Conservation (phyloP, 1,140 invertebrate genomes). For the Plectus sambesii region DNA sequence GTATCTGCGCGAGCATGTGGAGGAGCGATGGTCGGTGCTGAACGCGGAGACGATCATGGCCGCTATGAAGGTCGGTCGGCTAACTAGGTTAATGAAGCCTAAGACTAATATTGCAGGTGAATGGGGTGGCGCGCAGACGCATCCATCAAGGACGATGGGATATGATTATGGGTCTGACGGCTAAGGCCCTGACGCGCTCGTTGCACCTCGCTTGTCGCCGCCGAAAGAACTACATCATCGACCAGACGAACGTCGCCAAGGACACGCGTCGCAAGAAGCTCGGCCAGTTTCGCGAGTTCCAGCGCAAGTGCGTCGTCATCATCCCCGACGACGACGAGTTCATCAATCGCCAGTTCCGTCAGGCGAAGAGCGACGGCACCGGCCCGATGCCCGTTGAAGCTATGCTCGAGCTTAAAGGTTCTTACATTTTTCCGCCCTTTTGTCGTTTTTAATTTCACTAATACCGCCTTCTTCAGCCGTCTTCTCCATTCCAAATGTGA, state of each 20-base stretch:
- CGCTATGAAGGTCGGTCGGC: constrained; percentile 30
- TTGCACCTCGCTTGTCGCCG: constrained; percentile 38
- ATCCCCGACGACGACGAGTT: constrained; percentile 25
- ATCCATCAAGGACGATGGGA: constrained; percentile 41
- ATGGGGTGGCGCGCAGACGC: constrained; percentile 36
- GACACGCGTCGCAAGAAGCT: constrained; percentile 32
- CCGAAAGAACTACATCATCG: constrained; percentile 42
- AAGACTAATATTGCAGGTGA: constrained; percentile 20
- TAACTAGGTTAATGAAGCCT: not conserved
- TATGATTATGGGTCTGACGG: constrained; percentile 42
- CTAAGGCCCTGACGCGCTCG: constrained; percentile 31
- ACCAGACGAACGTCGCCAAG: constrained; percentile 36
- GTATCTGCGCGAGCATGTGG: constrained; percentile 38
- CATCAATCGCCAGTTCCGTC: constrained; percentile 11
- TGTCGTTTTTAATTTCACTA: not conserved
- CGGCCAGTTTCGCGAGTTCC: constrained; percentile 33
- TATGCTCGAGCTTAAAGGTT: constrained; percentile 41
- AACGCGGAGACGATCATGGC: constrained; percentile 32
- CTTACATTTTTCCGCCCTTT: constrained; percentile 9
- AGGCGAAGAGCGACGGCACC: constrained; percentile 19
- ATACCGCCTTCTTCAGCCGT: constrained; percentile 26
- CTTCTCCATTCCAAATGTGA: constrained; percentile 31
- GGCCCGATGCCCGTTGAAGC: constrained; percentile 32
- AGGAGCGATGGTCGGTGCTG: constrained; percentile 39
- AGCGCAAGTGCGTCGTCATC: constrained; percentile 39